Base-by-base conservation (phyloP, 2,888 invertebrate species). In the Drosophila bunnanda region DNA sequence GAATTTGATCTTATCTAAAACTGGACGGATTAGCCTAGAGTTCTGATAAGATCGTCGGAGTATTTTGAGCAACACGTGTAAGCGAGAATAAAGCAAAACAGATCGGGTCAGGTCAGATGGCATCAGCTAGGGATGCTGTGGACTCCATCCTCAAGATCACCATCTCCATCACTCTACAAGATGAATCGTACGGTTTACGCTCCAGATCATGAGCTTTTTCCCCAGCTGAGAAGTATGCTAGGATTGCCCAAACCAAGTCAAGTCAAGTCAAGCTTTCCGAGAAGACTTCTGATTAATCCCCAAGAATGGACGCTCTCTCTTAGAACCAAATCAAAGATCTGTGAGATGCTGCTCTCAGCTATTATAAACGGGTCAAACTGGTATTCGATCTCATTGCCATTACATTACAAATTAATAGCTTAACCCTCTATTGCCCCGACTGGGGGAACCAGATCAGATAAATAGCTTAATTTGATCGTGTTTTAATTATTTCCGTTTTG, bases 311-410 rank as follows among this genome's bases (percentile, higher is more conserved):
- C 9, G 12, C 12, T 46, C 46, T 46, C 28, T 17, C n/a, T 46
- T 10, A 9, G 34, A 52, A 6, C 15, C 0, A 10, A 15, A 5
- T 9, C 15, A 1, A 5, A 32, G 9, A 32, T 50, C 50, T 32
- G 20, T 22, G 32, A 15, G 20, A 32, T 20, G 20, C 13, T 12
- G 32, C 50, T 50, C 20, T 5, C 13, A 32, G 20, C 48, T 9
- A 32, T 46, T 52, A n/a, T 17, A 17, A 50, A 32, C 50, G 32
- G 20, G 50, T 52, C 22, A 34, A 22, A 52, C 50, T 52, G 15
- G 50, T 22, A 15, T 22, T 32, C 15, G 20, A 34, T 34, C 9
- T 50, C 8, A 17, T 48, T 30, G 17, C 43, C 8, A 30, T 48
- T 30, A 17, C 43, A 44, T 44, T 44, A 44, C 22, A 2, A 17